Evolutionary conservation across 2,888 invertebrate genomes (phyloP), one percentile per base, ranked within the genome.

Genomic region (Sericinus montela): DNA sequence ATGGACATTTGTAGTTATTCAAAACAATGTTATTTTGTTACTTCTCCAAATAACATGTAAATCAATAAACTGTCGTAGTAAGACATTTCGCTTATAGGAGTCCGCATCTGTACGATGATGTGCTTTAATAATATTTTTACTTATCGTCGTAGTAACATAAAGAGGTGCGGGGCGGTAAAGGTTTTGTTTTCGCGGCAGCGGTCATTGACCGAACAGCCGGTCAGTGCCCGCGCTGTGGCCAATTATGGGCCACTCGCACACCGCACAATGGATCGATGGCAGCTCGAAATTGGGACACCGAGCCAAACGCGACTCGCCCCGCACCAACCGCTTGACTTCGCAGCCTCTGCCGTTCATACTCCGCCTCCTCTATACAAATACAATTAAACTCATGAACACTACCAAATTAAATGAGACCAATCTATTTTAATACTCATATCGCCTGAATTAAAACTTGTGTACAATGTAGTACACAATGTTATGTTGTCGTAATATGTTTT

Each of bases 171-270:
- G 55, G 60, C 62, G 62, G 46, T 52, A 72, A 65, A 81, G 86
- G 82, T 86, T 84, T 84, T 85, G 82, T 83, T 89, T 89, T 87
- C 84, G 83, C 79, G 77, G 72, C 64, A 69, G 64, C 66, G 84
- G 83, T 85, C 86, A 72, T 67, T 69, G 86, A 79, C 85, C 85
- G 80, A 67, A 59, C 75, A 80, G 80, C 68, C 88, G 88, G 88
- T 88, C 86, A 85, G 71, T 87, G 88, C 80, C 85, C 86, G 82
- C 80, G 82, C 81, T 80, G 80, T 80, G 81, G 83, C 87, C 87
- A 88, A 88, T 88, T 87, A 88, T 87, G 88, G 86, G 87, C 86
- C 87, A 88, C 86, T 88, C 86, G 87, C 77, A 85, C 85, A 84
- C 75, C 84, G 81, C 80, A 88, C 88, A 88, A 88, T 88, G 87